Base-by-base conservation (phyloP, 1,140 invertebrate species). In the Mactra quadrangularis region DNA sequence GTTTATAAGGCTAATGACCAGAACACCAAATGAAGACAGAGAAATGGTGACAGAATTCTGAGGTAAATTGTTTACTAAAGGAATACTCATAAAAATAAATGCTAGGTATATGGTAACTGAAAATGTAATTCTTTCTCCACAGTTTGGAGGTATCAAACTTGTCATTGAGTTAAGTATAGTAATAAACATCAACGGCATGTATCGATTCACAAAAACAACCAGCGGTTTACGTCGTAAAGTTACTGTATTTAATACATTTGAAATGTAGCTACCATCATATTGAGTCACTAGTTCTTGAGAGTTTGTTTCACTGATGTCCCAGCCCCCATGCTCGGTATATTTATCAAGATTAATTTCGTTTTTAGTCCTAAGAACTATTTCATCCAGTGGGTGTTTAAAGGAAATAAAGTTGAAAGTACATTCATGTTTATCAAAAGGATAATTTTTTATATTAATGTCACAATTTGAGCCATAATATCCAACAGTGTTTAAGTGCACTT, bases 361-460 rank as follows among this genome's bases (percentile, higher is more conserved):
- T 11, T 3, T 2, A 15, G 17, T 13, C 17, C 25, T 11, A 19
- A 70, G 7, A 6, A 22, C 29, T 22, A 70, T n/a, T 50, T 70
- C 64, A 3, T 31, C 27, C 2, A 11, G 11, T 47, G 22, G n/a
- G 31, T 70, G 22, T 50, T 17, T 38, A 1, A 35, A 31, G 13
- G 38, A 70, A 17, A 47, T 17, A 19, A 70, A 52, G 1, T 2
- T 25, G 35, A 70, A 70, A 17, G 4, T 27, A 50, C 64, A 70
- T 47, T 1, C 9, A 47, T 70, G 64, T 25, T 2, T 25, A 35
- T 70, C 64, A 22, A 50, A 70, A 1, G 64, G 64, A 50, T 50
- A 70, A 1, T 47, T 27, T n/a, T 22, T 45, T 22, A 41, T 70
- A 22, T 70, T 41, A 70, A 70, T 70, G 11, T 50, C 64, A 50